Percentiles rank a stretch among this genome's conserved stretches.
These are phyloP conservation scores for Apocrypta bakeri DNA, from an alignment of 1,140 invertebrate species.

Conservation along the genomic window DNA sequence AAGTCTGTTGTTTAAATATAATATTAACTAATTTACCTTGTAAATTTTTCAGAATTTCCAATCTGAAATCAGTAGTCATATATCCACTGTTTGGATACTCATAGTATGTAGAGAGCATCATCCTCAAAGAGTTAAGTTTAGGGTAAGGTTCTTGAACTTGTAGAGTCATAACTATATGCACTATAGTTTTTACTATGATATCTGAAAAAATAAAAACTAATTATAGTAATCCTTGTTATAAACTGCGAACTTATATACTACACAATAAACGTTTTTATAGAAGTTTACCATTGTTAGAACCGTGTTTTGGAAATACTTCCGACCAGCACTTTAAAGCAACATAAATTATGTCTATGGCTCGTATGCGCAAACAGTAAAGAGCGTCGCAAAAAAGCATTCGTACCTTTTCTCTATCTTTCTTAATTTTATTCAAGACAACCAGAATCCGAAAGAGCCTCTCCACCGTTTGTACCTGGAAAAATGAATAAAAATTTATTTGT, in stretches of 20 bases:
- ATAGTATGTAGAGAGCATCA: constrained; percentile 58
- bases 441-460: constrained; percentile 61
- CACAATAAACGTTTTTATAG: constrained; percentile 45
- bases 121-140: constrained; percentile 58
- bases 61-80: constrained; percentile 42
- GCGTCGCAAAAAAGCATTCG: constrained; percentile 68
- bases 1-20: neutral
- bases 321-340: constrained; percentile 65
- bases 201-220: constrained; percentile 56
- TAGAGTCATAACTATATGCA: constrained; percentile 55
- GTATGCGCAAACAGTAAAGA: constrained; percentile 63
- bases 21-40: constrained; percentile 54
- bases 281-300: constrained; percentile 55
- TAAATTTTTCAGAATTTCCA: constrained; percentile 56
- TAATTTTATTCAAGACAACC: constrained; percentile 61
- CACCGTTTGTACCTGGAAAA: constrained; percentile 55
- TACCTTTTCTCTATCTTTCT: constrained; percentile 67
- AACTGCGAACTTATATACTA: constrained; percentile 43
- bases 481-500: constrained; percentile 42
- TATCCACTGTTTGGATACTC: constrained; percentile 58
- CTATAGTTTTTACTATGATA: constrained; percentile 62
- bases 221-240: constrained; percentile 35
- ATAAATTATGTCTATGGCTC: constrained; percentile 59
- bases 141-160: constrained; percentile 17
- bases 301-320: constrained; percentile 66